Base-by-base conservation (phyloP, 2,888 invertebrate genomes). In the Cremastinae sp. region DNA sequence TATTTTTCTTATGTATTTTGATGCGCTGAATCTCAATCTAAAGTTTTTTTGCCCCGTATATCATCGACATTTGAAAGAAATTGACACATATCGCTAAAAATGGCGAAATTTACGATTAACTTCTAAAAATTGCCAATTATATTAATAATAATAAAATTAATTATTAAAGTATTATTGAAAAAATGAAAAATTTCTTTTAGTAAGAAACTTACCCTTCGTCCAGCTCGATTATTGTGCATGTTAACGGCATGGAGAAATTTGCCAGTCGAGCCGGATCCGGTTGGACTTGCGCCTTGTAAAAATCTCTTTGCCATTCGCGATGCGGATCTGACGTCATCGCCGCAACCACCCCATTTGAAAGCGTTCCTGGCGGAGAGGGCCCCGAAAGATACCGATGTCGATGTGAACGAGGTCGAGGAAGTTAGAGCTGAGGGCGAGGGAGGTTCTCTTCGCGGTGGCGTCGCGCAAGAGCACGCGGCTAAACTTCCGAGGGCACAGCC, bases 301-400 rank as follows among this genome's bases (percentile, higher is more conserved):
- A 95, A 95, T 80, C 94, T 92, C 83, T 93, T 93, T 8, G 94
- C 93, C 85, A 95, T 94, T 83, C 93, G 91, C 70, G 93, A 92
- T 0, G 94, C 95, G 91, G 94, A 95, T 81, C 93, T 92, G 68
- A 94, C 92, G 90, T 96, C 95, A 86, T 96, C 96, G 0, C 95
- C 95, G 88, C 96, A 96, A 35, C 96, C 96, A 53, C 96, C 96
- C 96, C 96, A 96, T 88, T 96, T 95, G 90, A 95, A 96, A 78
- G 93, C 91, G 0, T 93, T 94, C 70, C 92, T 92, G 14, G 83
- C 79, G 9, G 83, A 77, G 7, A 80, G 91, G 1, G 85, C 81
- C 1, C 84, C 87, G 71, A 88, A 87, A 0, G 88, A 84, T 8
- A 87, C 80, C 2, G 87, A 79, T 2, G 85, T 82, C 9, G 86